Percentiles rank a stretch among this genome's conserved stretches.
Evolutionary conservation across 2,797 vertebrate species (phyloP).

Genomic region (Lacerta bilineata): DNA sequence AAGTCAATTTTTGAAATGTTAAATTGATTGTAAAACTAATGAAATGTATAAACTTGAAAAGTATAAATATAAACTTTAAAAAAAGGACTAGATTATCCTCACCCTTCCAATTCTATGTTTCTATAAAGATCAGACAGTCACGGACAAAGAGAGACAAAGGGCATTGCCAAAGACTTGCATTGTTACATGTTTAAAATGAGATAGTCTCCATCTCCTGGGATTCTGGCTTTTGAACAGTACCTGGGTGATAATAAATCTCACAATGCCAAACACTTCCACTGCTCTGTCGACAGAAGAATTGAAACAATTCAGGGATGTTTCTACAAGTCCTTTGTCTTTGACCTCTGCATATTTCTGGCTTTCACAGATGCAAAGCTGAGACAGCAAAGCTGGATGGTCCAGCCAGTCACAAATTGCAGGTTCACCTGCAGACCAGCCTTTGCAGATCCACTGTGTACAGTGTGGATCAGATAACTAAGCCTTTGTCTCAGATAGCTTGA

Average conservation of each 20-base stretch:
- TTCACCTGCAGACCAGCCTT: constrained; percentile 52
- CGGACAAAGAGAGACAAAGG: not conserved
- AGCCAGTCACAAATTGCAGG: constrained; percentile 53
- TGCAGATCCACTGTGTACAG: constrained; percentile 37
- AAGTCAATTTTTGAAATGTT: too few relatives aligned
- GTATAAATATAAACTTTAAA: not conserved
- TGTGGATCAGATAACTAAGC: constrained; percentile 42
- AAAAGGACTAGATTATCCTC: too few relatives aligned
- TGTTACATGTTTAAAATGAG: constrained; percentile 36
- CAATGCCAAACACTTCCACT: constrained; percentile 40
- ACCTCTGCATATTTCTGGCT: constrained; percentile 51
- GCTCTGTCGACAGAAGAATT: constrained; percentile 57
- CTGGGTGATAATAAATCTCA: constrained; percentile 60
- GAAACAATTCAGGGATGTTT: constrained; percentile 57
- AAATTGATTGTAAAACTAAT: too few relatives aligned
- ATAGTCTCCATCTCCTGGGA: constrained; percentile 12
- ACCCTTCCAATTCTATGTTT: too few relatives aligned
- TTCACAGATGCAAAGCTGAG: constrained; percentile 55
- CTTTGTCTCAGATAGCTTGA: constrained; percentile 28
- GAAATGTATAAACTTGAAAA: too few relatives aligned
- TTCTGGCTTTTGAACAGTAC: constrained; percentile 51
- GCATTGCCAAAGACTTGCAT: constrained; percentile 29
- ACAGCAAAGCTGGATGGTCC: not conserved
- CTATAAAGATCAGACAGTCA: not conserved
- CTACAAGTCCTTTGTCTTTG: constrained; percentile 58